phyloP scores from a whole-genome alignment of 2,888 invertebrate genomes.

The Leptura quadrifasciata region DNA sequence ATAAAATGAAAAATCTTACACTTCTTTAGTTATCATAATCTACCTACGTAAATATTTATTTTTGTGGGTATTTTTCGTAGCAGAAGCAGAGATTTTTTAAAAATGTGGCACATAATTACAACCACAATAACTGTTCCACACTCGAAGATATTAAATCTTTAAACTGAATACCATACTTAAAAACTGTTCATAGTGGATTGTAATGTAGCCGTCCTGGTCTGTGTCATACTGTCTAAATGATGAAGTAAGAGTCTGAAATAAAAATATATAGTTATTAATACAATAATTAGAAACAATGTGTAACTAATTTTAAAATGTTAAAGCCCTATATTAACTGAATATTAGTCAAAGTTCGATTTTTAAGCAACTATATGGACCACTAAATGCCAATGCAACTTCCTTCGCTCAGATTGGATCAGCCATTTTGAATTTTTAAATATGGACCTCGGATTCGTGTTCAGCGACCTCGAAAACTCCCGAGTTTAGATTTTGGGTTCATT shows the following conservation, averaged over 20 bases:
- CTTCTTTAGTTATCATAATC: not conserved
- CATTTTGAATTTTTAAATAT: too few relatives aligned
- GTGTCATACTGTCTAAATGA: slow-evolving; percentile 93
- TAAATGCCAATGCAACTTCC: too few relatives aligned
- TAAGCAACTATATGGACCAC: too few relatives aligned
- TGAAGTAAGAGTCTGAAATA: slow-evolving; percentile 89
- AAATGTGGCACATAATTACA: slow-evolving; percentile 32
- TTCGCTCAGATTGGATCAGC: too few relatives aligned
- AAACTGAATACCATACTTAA: slow-evolving; percentile 91
- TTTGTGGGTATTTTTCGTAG: slow-evolving; percentile 5
- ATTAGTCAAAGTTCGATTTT: too few relatives aligned
- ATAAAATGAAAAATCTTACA: not conserved
- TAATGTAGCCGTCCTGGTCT: slow-evolving; percentile 95
- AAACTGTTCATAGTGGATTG: slow-evolving; percentile 97
- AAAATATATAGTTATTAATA: slow-evolving; percentile 47
- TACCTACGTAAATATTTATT: slow-evolving; percentile 17
- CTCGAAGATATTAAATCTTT: slow-evolving; percentile 76
- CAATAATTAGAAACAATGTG: not conserved
- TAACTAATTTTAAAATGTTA: not conserved
- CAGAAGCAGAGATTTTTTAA: not conserved
- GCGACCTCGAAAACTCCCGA: too few relatives aligned
- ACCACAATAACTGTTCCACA: slow-evolving; percentile 8
- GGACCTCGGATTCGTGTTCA: too few relatives aligned
- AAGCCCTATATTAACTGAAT: not conserved
- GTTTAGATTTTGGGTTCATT: too few relatives aligned